Percentiles rank a stretch among this genome's conserved stretches.
These are phyloP conservation scores for Tapera naevia DNA, from an alignment of 2,797 vertebrate genomes.

Conservation along the genomic window DNA sequence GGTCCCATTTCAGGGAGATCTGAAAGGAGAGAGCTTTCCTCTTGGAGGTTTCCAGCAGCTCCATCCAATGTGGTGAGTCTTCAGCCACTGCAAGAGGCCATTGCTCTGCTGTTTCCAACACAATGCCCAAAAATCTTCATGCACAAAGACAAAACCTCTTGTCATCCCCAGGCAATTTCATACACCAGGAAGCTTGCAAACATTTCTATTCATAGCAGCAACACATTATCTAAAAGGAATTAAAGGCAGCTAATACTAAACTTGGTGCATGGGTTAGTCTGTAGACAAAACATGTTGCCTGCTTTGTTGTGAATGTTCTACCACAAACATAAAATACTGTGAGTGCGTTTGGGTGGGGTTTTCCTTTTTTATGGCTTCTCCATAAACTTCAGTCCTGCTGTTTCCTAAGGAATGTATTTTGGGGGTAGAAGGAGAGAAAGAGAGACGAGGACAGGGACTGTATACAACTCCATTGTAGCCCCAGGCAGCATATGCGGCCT, in stretches of 20 bases:
- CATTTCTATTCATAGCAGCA: slow-evolving; percentile 30
- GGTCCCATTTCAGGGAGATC: neutral
- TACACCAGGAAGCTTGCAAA: neutral
- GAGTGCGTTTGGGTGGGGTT: neutral
- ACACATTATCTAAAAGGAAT: slow-evolving; percentile 15
- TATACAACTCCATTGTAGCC: neutral
- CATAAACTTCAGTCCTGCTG: neutral
- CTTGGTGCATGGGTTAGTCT: neutral
- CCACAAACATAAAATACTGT: neutral
- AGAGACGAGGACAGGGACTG: neutral
- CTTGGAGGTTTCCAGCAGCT: neutral
- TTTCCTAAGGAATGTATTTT: neutral
- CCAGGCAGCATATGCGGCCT: neutral
- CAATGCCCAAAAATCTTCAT: neutral
- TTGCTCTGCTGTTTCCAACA: neutral
- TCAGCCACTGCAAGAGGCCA: accelerated
- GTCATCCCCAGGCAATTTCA: neutral
- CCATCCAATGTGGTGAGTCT: neutral
- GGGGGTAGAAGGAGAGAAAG: neutral
- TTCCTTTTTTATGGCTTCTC: neutral
- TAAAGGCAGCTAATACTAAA: slow-evolving; percentile 30
- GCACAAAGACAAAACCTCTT: neutral
- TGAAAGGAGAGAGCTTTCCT: neutral
- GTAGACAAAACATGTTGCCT: neutral
- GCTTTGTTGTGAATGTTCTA: neutral